These are phyloP conservation scores for Wiebesia pumilae DNA, from an alignment of 1,140 invertebrate genomes.

Conservation along the genomic window DNA sequence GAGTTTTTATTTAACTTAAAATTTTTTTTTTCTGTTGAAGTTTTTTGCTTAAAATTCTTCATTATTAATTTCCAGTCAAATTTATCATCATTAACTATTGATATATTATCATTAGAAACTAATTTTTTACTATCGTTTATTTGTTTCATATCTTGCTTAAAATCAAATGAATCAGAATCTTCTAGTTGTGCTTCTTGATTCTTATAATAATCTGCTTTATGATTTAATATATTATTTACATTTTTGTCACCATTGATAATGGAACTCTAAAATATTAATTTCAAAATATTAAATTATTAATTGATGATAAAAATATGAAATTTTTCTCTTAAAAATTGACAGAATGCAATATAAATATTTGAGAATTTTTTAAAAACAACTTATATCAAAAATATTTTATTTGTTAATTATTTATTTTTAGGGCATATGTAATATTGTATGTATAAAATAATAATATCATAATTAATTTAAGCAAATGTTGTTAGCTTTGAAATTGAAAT, in stretches of 20 bases:
- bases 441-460: neutral
- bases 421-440: neutral
- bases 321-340: too few relatives aligned
- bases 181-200: neutral
- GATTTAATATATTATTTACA: neutral
- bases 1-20: neutral
- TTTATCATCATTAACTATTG: neutral
- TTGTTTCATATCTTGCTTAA: neutral
- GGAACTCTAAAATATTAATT: slow-evolving; percentile 48
- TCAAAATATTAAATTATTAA: neutral
- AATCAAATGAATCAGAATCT: slow-evolving; percentile 42
- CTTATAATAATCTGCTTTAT: neutral
- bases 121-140: slow-evolving; percentile 23
- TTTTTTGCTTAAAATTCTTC: slow-evolving; percentile 20
- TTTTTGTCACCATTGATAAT: slow-evolving; percentile 9
- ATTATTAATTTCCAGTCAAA: slow-evolving; percentile 20
- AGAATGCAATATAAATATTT: neutral
- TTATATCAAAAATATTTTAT: neutral
- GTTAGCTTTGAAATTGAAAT: neutral
- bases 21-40: slow-evolving; percentile 14
- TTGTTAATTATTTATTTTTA: neutral
- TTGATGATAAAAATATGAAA: neutral
- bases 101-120: neutral
- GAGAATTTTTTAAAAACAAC: neutral
- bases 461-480: neutral